A percentile compares a stretch with the other conserved stretches of the same genome.
Evolutionary conservation across 2,797 vertebrate genomes (phyloP).

Genomic region (Coccyzus lansbergi): DNA sequence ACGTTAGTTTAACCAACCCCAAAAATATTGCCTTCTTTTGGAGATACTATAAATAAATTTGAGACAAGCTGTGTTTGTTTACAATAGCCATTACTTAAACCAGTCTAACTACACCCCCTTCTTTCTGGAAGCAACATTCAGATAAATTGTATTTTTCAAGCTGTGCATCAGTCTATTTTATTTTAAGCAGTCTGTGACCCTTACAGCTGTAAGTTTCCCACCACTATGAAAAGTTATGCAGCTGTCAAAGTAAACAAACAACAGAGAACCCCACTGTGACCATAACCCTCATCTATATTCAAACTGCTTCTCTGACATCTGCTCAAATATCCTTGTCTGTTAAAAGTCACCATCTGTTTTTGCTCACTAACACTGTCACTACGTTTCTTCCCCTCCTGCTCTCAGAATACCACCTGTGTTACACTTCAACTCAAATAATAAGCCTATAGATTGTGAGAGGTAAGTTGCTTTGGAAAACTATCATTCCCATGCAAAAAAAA

Average conservation of each 20-base stretch:
- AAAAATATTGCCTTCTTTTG: not conserved
- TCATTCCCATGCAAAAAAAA: fast-evolving
- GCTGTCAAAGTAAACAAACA: not conserved
- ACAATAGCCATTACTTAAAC: not conserved
- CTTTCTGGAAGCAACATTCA: not conserved
- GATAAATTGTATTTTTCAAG: not conserved
- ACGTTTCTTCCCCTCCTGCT: not conserved
- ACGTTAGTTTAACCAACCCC: not conserved
- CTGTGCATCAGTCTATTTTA: not conserved
- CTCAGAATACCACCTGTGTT: not conserved
- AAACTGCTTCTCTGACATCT: not conserved
- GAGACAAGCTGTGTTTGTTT: not conserved
- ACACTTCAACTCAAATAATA: not conserved
- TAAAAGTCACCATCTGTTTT: not conserved
- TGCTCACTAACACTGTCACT: not conserved
- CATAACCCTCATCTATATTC: not conserved
- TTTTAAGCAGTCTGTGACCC: not conserved
- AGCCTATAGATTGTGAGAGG: fast-evolving
- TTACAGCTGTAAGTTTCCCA: not conserved
- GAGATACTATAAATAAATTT: not conserved
- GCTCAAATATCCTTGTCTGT: not conserved
- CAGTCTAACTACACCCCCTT: not conserved
- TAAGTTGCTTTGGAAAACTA: not conserved
- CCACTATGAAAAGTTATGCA: not conserved
- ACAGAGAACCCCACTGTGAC: not conserved